A percentile compares a stretch with the other conserved stretches of the same genome.
Conservation (phyloP, 2,888 invertebrate species). For the Folsomia candida region DNA sequence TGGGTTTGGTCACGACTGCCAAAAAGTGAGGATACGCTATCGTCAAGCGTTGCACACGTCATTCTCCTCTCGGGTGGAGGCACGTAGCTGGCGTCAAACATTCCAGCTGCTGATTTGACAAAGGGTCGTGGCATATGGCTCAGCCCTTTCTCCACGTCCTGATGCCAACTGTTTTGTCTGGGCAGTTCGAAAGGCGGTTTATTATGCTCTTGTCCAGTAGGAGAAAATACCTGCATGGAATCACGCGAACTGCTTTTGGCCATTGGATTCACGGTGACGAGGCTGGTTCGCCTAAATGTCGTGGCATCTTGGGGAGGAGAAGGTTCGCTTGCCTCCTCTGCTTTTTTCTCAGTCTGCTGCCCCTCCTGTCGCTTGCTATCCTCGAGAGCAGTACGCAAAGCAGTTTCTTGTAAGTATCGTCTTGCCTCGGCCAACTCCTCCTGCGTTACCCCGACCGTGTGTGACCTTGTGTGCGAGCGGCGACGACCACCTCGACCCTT, state of each 20-base stretch:
- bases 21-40: conserved; percentile 18
- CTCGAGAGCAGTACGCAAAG: conserved; percentile 32
- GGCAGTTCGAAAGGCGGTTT: background rate
- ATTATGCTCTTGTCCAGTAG: background rate
- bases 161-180: conserved; percentile 30
- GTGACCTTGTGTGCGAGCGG: conserved; percentile 61
- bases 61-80: conserved; percentile 38
- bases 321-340: background rate
- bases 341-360: background rate
- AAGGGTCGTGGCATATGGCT: conserved; percentile 41
- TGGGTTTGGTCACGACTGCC: conserved; percentile 12
- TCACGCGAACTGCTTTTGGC: too few species aligned
- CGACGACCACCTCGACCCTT: conserved; percentile 48
- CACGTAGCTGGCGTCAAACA: conserved; percentile 24
- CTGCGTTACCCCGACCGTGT: conserved; percentile 78
- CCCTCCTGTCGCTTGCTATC: background rate
- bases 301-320: background rate
- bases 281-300: conserved; percentile 1
- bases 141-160: conserved; percentile 41
- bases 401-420: conserved; percentile 67
- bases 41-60: conserved; percentile 40
- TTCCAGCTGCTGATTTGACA: conserved; percentile 20
- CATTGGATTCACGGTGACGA: background rate
- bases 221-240: background rate
- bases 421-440: conserved; percentile 78